A percentile compares a stretch with the other conserved stretches of the same genome.
phyloP scores from a whole-genome alignment of 2,797 vertebrate genomes.

The Cossypha dichroa region DNA sequence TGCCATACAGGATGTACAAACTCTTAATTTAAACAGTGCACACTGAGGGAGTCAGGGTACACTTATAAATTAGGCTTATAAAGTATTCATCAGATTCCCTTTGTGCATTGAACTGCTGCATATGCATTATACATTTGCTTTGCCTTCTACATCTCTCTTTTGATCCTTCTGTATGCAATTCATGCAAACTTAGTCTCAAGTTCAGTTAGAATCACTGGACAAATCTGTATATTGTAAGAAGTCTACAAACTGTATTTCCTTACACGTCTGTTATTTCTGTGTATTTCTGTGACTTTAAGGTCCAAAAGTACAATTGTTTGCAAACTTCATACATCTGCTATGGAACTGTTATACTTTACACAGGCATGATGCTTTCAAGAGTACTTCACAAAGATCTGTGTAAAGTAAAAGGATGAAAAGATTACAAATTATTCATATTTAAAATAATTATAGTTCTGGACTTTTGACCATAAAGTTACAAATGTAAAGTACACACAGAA shows the following conservation, averaged over 20 bases:
- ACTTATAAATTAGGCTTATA: conserved; percentile 29
- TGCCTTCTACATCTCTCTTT: neutral
- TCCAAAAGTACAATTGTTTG: neutral
- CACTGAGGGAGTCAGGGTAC: neutral
- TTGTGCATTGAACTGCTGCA: neutral
- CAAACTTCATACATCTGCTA: neutral
- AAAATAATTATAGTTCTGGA: neutral
- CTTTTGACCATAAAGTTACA: neutral
- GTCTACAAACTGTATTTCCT: neutral
- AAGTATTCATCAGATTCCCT: conserved; percentile 27
- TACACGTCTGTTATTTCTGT: neutral
- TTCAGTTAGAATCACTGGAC: neutral
- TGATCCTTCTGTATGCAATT: neutral
- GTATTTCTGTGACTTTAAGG: neutral
- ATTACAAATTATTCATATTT: neutral
- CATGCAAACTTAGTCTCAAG: neutral
- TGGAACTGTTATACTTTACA: neutral
- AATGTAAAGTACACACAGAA: neutral
- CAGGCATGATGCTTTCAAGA: neutral
- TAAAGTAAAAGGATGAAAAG: neutral
- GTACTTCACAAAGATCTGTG: neutral
- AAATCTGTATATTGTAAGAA: neutral
- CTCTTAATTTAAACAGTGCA: neutral
- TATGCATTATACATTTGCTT: conserved; percentile 31
- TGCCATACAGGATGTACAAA: neutral